Conservation (phyloP, 2,113 vertebrate genomes). For the Notarius quadriscutis region DNA sequence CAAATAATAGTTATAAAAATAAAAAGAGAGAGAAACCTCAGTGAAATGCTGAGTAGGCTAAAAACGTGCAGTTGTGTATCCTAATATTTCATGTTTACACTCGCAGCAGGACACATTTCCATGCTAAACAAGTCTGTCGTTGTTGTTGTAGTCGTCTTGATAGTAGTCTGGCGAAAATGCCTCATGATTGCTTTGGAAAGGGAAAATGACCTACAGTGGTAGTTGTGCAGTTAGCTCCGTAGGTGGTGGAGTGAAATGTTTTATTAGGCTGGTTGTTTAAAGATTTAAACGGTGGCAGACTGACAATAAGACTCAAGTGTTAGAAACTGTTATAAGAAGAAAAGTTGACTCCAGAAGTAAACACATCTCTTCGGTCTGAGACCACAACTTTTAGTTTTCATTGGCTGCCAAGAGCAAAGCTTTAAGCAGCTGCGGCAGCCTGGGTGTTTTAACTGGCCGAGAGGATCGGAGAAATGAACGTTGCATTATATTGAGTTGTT, state of each 20-base stretch:
- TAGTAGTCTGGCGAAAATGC: background rate
- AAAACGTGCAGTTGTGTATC: background rate
- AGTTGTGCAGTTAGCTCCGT: background rate
- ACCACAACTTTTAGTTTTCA: background rate
- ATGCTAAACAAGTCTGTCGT: background rate
- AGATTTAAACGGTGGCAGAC: background rate
- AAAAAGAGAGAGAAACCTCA: background rate
- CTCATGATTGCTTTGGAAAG: background rate
- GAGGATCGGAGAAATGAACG: background rate
- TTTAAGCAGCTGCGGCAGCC: background rate
- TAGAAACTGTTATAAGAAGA: background rate
- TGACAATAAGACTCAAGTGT: background rate
- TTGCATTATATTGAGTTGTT: background rate
- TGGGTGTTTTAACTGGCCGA: constrained; percentile 22
- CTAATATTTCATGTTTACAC: background rate
- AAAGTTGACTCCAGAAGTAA: background rate
- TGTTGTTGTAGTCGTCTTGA: background rate
- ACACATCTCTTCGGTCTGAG: background rate
- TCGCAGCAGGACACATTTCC: background rate
- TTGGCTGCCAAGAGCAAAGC: background rate
- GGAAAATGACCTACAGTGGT: background rate
- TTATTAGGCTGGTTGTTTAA: background rate
- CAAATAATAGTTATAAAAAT: background rate
- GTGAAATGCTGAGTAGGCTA: background rate
- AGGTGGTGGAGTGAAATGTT: background rate